A percentile compares a stretch with the other conserved stretches of the same genome.
Evolutionary conservation across 2,113 vertebrate species (phyloP).

Genomic region (Anarhynchus alexandrinus): DNA sequence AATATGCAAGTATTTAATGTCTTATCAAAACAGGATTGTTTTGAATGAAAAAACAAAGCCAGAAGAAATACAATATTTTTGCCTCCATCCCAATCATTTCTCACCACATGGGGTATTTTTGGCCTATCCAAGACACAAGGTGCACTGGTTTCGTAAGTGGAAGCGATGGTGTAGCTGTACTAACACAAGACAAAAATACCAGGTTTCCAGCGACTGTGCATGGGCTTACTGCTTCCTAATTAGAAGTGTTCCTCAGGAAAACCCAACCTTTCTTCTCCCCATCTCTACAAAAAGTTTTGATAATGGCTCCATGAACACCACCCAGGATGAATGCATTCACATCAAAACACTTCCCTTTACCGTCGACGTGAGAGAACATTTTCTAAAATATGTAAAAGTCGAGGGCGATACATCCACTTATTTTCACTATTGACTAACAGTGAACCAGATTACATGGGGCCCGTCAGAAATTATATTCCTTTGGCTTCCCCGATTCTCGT

Average conservation of each 20-base stretch:
- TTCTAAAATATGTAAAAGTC: background rate
- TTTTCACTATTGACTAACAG: background rate
- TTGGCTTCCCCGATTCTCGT: background rate
- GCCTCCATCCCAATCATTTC: background rate
- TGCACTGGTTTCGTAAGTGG: background rate
- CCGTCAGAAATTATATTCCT: background rate
- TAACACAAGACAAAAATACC: background rate
- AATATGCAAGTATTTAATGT: background rate
- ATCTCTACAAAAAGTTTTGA: background rate
- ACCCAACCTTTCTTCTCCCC: background rate
- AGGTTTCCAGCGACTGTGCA: background rate
- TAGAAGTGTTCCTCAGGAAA: background rate
- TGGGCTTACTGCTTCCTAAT: background rate
- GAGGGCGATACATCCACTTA: background rate
- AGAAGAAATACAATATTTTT: background rate
- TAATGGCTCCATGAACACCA: background rate
- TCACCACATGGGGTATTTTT: background rate
- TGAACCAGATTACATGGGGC: background rate
- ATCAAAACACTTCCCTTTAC: background rate
- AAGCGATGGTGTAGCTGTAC: background rate
- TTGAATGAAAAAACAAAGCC: background rate
- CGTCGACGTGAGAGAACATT: rapidly evolving
- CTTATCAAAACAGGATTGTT: background rate
- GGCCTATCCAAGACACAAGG: background rate
- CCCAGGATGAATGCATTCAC: background rate